Percentiles rank a stretch among this genome's conserved stretches.
These are phyloP conservation scores for Anhinga rufa DNA, from an alignment of 2,113 vertebrate species.

Conservation along the genomic window DNA sequence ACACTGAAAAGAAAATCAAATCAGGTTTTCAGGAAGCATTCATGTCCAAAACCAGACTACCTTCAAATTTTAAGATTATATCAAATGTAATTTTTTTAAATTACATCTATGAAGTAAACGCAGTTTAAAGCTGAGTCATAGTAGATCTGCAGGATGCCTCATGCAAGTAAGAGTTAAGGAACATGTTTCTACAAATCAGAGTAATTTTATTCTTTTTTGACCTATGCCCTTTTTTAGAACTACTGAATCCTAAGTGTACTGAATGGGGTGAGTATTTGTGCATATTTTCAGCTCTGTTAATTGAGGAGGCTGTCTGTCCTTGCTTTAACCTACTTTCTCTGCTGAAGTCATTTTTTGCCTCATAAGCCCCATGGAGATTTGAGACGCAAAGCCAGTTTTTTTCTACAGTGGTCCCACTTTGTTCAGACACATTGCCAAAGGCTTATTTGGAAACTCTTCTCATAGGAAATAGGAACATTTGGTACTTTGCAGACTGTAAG, in stretches of 20 bases:
- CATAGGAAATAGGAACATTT: constrained; percentile 14
- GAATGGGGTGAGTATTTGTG: not conserved
- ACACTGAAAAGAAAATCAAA: not conserved
- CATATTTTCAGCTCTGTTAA: not conserved
- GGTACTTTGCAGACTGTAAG: not conserved
- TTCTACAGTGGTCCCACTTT: constrained; percentile 36
- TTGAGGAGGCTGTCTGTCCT: constrained; percentile 14
- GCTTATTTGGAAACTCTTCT: constrained; percentile 53
- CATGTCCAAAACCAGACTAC: not conserved
- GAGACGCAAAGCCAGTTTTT: constrained; percentile 63
- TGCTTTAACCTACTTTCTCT: constrained; percentile 59
- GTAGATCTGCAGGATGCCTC: not conserved
- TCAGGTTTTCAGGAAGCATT: not conserved
- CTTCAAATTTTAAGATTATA: not conserved
- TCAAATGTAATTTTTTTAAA: not conserved
- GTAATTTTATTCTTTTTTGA: not conserved
- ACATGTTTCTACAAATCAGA: not conserved
- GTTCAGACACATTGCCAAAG: constrained; percentile 45
- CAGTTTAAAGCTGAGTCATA: not conserved
- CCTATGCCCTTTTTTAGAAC: not conserved
- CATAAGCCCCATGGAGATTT: constrained; percentile 40
- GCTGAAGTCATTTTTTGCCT: constrained; percentile 27
- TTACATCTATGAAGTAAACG: not conserved
- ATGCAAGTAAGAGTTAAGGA: not conserved
- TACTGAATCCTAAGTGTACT: not conserved